These are phyloP conservation scores for Apeira syringaria DNA, from an alignment of 2,888 invertebrate species.

Conservation along the genomic window DNA sequence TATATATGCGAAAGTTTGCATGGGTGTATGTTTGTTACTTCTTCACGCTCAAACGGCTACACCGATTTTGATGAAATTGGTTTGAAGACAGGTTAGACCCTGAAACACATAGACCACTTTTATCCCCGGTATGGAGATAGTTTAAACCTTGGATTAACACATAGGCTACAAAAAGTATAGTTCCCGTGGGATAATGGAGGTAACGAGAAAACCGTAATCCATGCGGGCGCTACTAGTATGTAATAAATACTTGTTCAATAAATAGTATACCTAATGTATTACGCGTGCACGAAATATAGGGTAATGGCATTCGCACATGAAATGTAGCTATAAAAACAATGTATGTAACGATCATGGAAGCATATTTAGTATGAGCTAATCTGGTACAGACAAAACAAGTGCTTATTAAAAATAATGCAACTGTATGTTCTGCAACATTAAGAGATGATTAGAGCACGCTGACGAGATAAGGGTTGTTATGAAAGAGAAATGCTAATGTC, in stretches of 20 bases:
- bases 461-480: slow-evolving; percentile 19
- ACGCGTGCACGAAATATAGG: slow-evolving; percentile 25
- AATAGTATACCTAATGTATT: slow-evolving; percentile 25
- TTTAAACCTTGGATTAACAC: too few species aligned
- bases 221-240: slow-evolving; percentile 6
- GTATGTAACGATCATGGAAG: slow-evolving; percentile 23
- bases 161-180: too few species aligned
- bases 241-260: slow-evolving; percentile 14
- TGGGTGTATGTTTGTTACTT: too few species aligned
- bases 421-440: slow-evolving; percentile 14
- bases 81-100: too few species aligned
- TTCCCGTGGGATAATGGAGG: too few species aligned
- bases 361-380: slow-evolving; percentile 26
- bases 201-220: too few species aligned
- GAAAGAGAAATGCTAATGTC: slow-evolving; percentile 25
- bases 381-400: slow-evolving; percentile 20
- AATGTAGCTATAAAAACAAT: slow-evolving; percentile 32
- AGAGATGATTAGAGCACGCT: slow-evolving; percentile 14
- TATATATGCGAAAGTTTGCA: too few species aligned
- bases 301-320: slow-evolving; percentile 26
- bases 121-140: too few species aligned
- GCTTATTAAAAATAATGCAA: slow-evolving; percentile 23
- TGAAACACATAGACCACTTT: too few species aligned
- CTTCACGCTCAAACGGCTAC: too few species aligned
- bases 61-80: too few species aligned